These are phyloP conservation scores for Neomorphus geoffroyi DNA, from an alignment of 2,797 vertebrate species.

Conservation along the genomic window DNA sequence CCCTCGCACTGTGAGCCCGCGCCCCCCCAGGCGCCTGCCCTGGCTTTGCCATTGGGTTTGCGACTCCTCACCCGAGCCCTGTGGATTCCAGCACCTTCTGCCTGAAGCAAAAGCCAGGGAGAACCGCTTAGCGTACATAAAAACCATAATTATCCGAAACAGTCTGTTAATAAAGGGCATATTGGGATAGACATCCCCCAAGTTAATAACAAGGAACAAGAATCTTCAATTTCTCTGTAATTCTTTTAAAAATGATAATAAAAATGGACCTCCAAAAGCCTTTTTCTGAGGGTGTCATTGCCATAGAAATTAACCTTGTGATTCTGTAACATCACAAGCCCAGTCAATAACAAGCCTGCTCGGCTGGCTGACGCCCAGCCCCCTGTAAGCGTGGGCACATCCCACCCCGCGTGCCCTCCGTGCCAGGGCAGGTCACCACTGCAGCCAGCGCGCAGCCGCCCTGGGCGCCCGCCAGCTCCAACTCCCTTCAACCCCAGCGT, in stretches of 20 bases:
- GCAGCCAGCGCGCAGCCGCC: too few species aligned
- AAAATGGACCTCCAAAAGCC: too few species aligned
- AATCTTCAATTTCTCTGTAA: too few species aligned
- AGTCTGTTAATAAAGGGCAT: accelerated
- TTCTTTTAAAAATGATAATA: too few species aligned
- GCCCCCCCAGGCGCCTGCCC: not conserved
- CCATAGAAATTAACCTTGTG: too few species aligned
- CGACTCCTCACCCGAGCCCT: not conserved
- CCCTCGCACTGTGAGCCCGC: accelerated
- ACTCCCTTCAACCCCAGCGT: not conserved
- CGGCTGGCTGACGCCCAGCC: too few species aligned
- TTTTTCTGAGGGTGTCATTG: too few species aligned
- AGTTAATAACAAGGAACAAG: too few species aligned
- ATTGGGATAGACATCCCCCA: accelerated
- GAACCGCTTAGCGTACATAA: not conserved
- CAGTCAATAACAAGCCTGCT: not conserved
- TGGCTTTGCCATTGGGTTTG: not conserved
- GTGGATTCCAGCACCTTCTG: not conserved
- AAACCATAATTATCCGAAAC: not conserved
- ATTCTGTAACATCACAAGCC: too few species aligned
- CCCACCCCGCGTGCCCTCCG: too few species aligned
- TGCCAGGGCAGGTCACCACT: too few species aligned
- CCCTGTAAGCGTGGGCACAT: too few species aligned
- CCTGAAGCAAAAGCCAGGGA: not conserved
- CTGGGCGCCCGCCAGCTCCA: not conserved